Evolutionary conservation across 2,797 vertebrate genomes (phyloP), one percentile per base, ranked within the genome.

Genomic region (Spinus olivaceus): DNA sequence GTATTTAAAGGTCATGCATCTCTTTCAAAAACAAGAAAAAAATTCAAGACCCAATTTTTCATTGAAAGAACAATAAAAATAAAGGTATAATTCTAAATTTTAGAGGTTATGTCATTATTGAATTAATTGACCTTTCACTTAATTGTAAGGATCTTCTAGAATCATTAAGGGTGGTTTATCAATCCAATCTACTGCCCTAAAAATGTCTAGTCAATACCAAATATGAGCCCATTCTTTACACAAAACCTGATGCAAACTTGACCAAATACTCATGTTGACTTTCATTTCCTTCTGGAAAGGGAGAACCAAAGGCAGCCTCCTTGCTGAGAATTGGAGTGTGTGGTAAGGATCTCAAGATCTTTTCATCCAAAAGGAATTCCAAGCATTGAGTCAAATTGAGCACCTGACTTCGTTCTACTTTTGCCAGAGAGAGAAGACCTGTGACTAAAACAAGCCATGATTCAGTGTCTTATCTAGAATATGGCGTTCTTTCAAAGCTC

Each of bases 31-130:
- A 51, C 46, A 19, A 30, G 2, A 21, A 27, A 27, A 37, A 4
- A 22, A 33, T 11, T 59, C 6, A 37, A 51, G 18, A 30, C 30
- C 2, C 1, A 35, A 12, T 17, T 33, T 82, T 50, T 5, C 5
- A 21, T 60, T 2, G 3, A n/a, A 63, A 82, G 20, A 41, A 2
- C 8, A 54, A 23, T 2, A 14, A 33, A 35, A 59, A 42, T 24
- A 16, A 64, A 57, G 5, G 3, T 9, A 24, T 21, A 35, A 42
- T 17, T 4, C 19, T 23, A 19, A 28, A 9, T 57, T 71, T 90
- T 65, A n/a, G 3, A 1, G 1, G 2, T 24, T 70, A 10, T 70
- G 4, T 2, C 3, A 21, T 10, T 51, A 3, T 14, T 56, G 4
- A 22, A 12, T 56, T 15, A 61, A 61, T 54, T 85, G 9, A 49